These are phyloP conservation scores for Pyxicephalus adspersus DNA, from an alignment of 2,113 vertebrate genomes.

Conservation along the genomic window DNA sequence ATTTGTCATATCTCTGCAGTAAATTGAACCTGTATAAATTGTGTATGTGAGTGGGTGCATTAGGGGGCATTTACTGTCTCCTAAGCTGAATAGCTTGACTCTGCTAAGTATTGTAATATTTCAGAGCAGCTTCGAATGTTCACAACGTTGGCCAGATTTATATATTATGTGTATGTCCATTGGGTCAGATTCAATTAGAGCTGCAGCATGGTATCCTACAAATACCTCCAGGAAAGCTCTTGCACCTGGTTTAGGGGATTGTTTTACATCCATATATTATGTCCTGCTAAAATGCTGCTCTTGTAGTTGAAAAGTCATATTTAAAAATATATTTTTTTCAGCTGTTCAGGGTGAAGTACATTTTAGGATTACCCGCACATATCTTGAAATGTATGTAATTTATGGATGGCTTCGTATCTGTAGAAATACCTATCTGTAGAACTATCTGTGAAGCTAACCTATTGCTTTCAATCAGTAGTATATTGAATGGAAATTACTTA, in stretches of 20 bases:
- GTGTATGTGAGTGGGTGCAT: neutral
- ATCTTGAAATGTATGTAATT: no score
- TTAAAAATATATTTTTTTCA: no score
- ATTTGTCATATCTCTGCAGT: conserved; percentile 64
- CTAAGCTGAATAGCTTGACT: neutral
- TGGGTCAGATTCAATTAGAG: neutral
- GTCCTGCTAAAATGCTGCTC: neutral
- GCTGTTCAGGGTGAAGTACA: no score
- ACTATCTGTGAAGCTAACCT: no score
- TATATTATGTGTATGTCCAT: neutral
- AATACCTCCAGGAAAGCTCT: neutral
- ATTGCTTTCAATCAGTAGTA: no score
- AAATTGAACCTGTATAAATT: conserved; percentile 16
- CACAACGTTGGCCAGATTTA: neutral
- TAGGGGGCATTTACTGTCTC: conserved; percentile 13
- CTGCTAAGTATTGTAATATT: neutral
- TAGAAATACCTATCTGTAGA: no score
- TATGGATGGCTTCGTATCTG: no score
- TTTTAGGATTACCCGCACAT: no score
- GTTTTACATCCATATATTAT: neutral
- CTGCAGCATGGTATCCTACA: neutral
- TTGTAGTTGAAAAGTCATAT: neutral
- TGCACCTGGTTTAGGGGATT: neutral
- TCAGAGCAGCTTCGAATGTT: neutral
- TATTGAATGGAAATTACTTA: no score